Conservation (phyloP, 2,797 vertebrate species). For the Trachops cirrhosus region DNA sequence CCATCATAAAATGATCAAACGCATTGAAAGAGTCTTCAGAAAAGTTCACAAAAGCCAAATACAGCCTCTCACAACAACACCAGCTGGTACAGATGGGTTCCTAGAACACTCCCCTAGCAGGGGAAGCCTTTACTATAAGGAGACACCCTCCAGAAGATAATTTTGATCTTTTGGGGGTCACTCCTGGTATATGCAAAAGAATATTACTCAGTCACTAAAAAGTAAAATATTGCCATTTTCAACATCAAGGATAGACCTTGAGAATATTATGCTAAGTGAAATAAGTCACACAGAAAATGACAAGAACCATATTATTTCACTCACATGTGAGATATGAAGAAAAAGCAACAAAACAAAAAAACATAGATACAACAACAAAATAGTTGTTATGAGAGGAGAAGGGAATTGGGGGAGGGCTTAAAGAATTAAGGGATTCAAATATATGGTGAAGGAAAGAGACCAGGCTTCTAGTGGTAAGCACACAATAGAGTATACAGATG, state of each 20-base stretch:
- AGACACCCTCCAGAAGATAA: not conserved
- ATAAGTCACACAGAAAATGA: not conserved
- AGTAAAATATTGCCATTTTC: not conserved
- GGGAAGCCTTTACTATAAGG: not conserved
- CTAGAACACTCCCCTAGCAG: not conserved
- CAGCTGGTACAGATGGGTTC: not conserved
- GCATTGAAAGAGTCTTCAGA: not conserved
- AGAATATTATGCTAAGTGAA: not conserved
- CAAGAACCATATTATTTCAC: not conserved
- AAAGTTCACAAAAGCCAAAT: not conserved
- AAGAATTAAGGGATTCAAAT: not conserved
- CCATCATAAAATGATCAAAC: not conserved
- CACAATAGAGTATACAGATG: not conserved
- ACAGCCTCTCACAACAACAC: not conserved
- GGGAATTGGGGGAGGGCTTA: too few species aligned
- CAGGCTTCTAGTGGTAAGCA: not conserved
- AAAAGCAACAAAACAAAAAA: not conserved
- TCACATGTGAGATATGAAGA: not conserved
- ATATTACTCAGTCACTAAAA: not conserved
- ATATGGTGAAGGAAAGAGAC: not conserved
- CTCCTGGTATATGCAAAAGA: not conserved
- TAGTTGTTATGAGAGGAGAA: not conserved
- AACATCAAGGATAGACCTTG: not conserved
- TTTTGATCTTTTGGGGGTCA: not conserved
- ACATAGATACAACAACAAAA: not conserved